Evolutionary conservation across 2,113 vertebrate species (phyloP).

Genomic region (Xiphophorus hellerii): DNA sequence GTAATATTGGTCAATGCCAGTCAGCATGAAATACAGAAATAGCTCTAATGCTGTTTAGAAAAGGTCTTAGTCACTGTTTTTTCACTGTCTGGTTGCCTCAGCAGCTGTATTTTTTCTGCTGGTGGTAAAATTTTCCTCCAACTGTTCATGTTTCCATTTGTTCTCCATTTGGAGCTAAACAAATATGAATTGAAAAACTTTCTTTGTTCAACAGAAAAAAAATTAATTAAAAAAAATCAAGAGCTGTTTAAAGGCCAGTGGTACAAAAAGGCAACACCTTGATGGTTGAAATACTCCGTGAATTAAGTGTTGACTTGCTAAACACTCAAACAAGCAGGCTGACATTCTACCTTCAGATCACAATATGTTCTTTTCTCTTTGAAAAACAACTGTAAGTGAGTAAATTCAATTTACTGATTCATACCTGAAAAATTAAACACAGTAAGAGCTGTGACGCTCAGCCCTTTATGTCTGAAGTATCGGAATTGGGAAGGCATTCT

Average conservation of each 20-base stretch:
- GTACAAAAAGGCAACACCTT: not conserved
- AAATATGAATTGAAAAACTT: slow-evolving; percentile 1
- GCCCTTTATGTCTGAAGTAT: not conserved
- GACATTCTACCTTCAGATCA: not conserved
- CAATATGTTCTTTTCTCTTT: not conserved
- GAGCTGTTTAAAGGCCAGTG: not conserved
- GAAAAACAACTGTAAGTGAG: not conserved
- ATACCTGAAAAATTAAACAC: not conserved
- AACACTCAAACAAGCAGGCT: not conserved
- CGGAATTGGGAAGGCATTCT: not conserved
- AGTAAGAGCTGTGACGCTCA: not conserved
- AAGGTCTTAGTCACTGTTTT: slow-evolving; percentile 5
- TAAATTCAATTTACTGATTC: not conserved
- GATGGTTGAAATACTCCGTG: not conserved
- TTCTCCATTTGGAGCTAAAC: not conserved
- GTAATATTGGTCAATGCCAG: not conserved
- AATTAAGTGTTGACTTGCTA: not conserved
- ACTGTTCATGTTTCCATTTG: slow-evolving; percentile 5
- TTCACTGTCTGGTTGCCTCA: slow-evolving; percentile 1
- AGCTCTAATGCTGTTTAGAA: not conserved
- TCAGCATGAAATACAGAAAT: not conserved
- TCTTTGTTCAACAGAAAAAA: not conserved
- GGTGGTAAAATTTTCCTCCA: slow-evolving; percentile 10
- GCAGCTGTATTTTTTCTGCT: slow-evolving; percentile 11
- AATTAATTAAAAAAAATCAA: not conserved